Evolutionary conservation across 2,797 vertebrate species (phyloP), one percentile per base, ranked within the genome.

Genomic region (Ctenopoma kingsleyae): DNA sequence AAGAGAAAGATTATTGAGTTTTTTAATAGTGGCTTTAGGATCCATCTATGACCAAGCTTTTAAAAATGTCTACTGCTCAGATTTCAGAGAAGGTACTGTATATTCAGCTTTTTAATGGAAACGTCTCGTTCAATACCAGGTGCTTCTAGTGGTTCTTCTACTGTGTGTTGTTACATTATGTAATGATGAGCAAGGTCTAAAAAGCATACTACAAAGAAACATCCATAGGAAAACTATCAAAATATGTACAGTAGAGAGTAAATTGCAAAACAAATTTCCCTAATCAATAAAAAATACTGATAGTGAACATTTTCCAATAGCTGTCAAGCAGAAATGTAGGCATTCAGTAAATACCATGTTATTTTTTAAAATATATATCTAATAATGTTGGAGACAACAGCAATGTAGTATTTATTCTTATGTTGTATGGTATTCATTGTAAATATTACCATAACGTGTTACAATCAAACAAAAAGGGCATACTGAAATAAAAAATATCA

Each of bases 161-260:
- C 64, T 61, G 16, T 32, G 54, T 58, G 51, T 32, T 71, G 47
- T 69, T 74, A 73, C 69, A 81, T 74, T 74, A 55, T 67, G 35
- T 67, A 71, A 76, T 51, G 41, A 67, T 41, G 38, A 46, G 30
- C 10, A 58, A 52, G 44, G 52, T 57, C 55, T 58, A 51, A 30
- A 65, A 69, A 67, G 47, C 38, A 74, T 25, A 32, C 46, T 17
- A n/a, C 59, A 67, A 5, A 64, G 23, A 73, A 22, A 17, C 50
- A 41, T 6, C 43, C 36, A 61, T 38, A 60, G 20, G 17, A 27
- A 27, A 27, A 27, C 2, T 22, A 35, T 10, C 8, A 8, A 8
- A 8, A 35, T 35, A 35, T 35, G 32, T 35, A 8, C 8, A 7
- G 32, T 32, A 32, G 32, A 6, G 4, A 6, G 32, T 32, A 32